phyloP scores from a whole-genome alignment of 2,797 vertebrate genomes.

The Catharus ustulatus region DNA sequence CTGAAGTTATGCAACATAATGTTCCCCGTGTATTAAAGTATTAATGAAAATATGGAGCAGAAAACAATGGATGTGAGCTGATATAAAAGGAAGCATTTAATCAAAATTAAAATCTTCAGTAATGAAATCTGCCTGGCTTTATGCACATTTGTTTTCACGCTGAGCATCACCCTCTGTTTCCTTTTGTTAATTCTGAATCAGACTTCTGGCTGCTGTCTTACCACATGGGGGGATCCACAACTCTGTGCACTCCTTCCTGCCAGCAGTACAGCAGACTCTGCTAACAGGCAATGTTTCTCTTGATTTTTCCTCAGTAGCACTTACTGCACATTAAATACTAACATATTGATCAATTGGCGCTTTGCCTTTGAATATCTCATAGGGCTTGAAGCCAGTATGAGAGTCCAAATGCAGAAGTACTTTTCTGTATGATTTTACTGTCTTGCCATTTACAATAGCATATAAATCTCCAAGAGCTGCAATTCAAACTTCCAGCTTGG shows the following conservation, averaged over 20 bases:
- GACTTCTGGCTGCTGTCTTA: constrained; percentile 21
- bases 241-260: background rate
- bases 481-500: background rate
- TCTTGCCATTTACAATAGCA: background rate
- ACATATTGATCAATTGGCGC: constrained; percentile 30
- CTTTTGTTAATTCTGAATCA: constrained; percentile 40
- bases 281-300: background rate
- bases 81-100: constrained; percentile 45
- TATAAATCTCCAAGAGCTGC: background rate
- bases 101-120: constrained; percentile 62
- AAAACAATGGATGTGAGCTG: background rate
- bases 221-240: background rate
- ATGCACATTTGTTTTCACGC: background rate
- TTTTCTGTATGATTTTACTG: background rate
- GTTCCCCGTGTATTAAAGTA: constrained; percentile 9
- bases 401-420: background rate
- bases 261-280: background rate
- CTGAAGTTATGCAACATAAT: background rate
- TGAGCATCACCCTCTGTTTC: background rate
- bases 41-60: constrained; percentile 14
- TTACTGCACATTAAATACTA: constrained; percentile 21
- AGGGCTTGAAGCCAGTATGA: background rate
- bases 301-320: constrained; percentile 35
- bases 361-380: background rate
- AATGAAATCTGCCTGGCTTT: constrained; percentile 31